Evolutionary conservation across 2,888 invertebrate species (phyloP), one percentile per base, ranked within the genome.

Genomic region (Tenthredo distinguenda): DNA sequence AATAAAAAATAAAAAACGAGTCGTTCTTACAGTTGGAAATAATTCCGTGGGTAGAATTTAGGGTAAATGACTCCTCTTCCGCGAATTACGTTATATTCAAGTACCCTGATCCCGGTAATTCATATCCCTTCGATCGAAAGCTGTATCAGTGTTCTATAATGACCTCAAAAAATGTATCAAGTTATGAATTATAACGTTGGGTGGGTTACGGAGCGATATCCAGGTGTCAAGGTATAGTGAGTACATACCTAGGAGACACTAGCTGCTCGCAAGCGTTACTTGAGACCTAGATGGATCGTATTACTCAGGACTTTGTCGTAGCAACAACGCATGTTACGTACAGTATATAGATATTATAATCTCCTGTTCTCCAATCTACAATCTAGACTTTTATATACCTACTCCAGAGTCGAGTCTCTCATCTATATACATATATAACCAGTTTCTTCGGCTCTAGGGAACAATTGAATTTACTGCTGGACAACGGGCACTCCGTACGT

Each of bases 351-450:
- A 40, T 77, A 43, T 55, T 0, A 10, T 21, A 62, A 62, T n/a
- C 37, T 40, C 43, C n/a, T 58, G 81, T 62, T 81, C 81, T 62
- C 79, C 37, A 79, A 79, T 79, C 81, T 81, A 62, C 81, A 62
- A 81, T 81, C 81, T 81, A 55, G 77, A 50, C 50, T 77, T 77
- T 15, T 77, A 26, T 34, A 10, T 18, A 18, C 26, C 26, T 26
- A 26, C 50, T 34, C 55, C 77, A 34, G 55, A 50, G 31, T 31
- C 55, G 7, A 34, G 31, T 77, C 77, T 31, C 55, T 77, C n/a
- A 31, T 15, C 10, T 40, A 15, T 34, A 40, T 40, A 15, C n/a
- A 40, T 37, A 26, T 62, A 62, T 77, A 77, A 77, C 77, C 77
- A 77, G 55, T 77, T 47, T 77, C 55, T 15, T 31, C 77, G 77